Percentiles rank a stretch among this genome's conserved stretches.
Conservation (phyloP, 2,113 vertebrate genomes). For the Pteronura brasiliensis region DNA sequence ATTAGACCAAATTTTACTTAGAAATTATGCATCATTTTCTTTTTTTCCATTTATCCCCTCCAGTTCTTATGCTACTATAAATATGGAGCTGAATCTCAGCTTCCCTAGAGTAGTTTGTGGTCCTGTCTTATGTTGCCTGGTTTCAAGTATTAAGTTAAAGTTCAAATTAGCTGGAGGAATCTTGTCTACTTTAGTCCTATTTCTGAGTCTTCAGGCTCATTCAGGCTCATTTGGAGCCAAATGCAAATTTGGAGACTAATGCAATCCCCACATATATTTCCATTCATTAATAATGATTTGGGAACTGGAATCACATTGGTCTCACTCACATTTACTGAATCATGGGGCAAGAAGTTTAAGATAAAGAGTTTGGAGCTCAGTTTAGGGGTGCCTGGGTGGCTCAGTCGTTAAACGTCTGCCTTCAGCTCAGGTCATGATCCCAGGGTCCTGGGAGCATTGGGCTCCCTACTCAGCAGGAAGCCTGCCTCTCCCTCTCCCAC, state of each 20-base stretch:
- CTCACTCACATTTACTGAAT: not conserved
- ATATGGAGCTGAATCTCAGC: not conserved
- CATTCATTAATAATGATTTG: not conserved
- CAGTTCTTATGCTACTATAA: not conserved
- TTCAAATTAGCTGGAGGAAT: not conserved
- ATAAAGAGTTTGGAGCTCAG: not conserved
- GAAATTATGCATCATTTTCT: not conserved
- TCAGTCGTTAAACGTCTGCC: too few relatives aligned
- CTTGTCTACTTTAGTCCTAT: not conserved
- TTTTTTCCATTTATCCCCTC: not conserved
- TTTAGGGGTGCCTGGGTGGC: not conserved
- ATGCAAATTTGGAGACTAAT: not conserved
- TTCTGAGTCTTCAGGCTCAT: not conserved
- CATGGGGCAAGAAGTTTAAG: not conserved
- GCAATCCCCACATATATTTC: not conserved
- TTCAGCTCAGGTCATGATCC: too few relatives aligned
- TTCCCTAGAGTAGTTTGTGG: not conserved
- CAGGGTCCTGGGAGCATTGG: too few relatives aligned
- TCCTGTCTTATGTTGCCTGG: not conserved
- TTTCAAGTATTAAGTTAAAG: not conserved
- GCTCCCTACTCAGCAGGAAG: too few relatives aligned
- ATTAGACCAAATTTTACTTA: not conserved
- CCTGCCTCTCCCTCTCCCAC: too few relatives aligned
- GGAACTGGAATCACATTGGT: not conserved
- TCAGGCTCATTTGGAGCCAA: not conserved